Evolutionary conservation across 2,797 vertebrate genomes (phyloP).

Genomic region (Triplophysa yarkandensis): DNA sequence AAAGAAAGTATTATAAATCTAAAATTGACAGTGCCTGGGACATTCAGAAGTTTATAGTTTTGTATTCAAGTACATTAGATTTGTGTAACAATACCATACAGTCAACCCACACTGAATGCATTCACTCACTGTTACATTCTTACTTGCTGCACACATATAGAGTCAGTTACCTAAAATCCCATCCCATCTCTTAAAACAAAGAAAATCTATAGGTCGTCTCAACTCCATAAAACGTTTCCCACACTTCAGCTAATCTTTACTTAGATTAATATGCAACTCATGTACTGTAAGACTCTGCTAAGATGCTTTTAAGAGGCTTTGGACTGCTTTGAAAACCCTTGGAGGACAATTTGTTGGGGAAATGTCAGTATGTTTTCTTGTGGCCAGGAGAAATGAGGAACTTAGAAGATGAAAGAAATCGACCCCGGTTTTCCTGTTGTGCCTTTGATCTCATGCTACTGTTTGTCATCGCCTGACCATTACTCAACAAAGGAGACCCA

Average conservation of each 20-base stretch:
- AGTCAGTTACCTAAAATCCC: slow-evolving; percentile 6
- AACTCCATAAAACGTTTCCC: slow-evolving; percentile 25
- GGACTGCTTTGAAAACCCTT: slow-evolving; percentile 45
- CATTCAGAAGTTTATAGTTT: too few relatives aligned
- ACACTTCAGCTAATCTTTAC: slow-evolving; percentile 35
- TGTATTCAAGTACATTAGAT: too few relatives aligned
- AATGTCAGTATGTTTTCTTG: slow-evolving; percentile 51
- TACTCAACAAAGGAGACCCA: slow-evolving; percentile 46
- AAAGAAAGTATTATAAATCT: too few relatives aligned
- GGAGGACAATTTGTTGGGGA: slow-evolving; percentile 43
- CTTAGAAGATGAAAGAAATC: slow-evolving; percentile 59
- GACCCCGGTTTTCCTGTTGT: slow-evolving; percentile 56
- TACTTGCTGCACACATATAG: not conserved
- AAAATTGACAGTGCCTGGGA: too few relatives aligned
- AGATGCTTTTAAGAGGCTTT: slow-evolving; percentile 50
- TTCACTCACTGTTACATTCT: not conserved
- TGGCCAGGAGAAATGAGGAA: slow-evolving; percentile 45
- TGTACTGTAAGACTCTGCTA: slow-evolving; percentile 44
- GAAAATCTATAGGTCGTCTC: not conserved
- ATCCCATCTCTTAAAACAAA: not conserved
- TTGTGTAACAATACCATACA: too few relatives aligned
- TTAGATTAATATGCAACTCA: slow-evolving; percentile 51
- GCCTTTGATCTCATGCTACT: slow-evolving; percentile 50
- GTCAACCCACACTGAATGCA: slow-evolving; percentile 1
- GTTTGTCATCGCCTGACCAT: slow-evolving; percentile 51